Evolutionary conservation across 2,888 invertebrate genomes (phyloP).

Genomic region (Brachynemurus nebulosus): DNA sequence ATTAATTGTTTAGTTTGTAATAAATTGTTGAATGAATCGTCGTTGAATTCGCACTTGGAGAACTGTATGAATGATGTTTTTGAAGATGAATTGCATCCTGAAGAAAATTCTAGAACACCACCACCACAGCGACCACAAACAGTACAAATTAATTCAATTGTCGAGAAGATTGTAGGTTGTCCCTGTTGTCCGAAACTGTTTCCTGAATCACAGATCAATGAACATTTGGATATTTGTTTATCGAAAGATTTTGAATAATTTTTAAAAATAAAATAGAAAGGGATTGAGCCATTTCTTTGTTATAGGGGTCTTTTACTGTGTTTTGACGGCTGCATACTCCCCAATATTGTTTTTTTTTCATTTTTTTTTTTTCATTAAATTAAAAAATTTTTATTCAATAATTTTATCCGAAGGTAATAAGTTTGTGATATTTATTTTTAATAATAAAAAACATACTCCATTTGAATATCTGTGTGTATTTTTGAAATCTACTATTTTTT

Average conservation of each 20-base stretch:
- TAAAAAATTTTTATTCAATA: too few relatives aligned
- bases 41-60: conserved; percentile 31
- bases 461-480: too few relatives aligned
- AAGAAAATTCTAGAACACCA: not conserved
- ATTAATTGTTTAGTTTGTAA: conserved; percentile 32
- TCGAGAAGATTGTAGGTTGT: conserved; percentile 26
- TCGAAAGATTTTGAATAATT: not conserved
- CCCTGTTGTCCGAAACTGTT: conserved; percentile 45
- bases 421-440: too few relatives aligned
- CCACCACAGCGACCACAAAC: not conserved
- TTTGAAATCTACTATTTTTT: too few relatives aligned
- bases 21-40: conserved; percentile 23
- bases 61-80: conserved; percentile 20
- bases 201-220: conserved; percentile 38
- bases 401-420: too few relatives aligned
- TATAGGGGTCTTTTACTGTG: too few relatives aligned
- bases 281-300: too few relatives aligned
- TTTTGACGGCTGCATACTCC: too few relatives aligned
- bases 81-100: conserved; percentile 5
- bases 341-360: too few relatives aligned
- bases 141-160: not conserved
- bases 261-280: not conserved
- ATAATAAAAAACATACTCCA: too few relatives aligned
- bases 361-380: too few relatives aligned
- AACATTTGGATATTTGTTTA: conserved; percentile 40